Evolutionary conservation across 2,888 invertebrate species (phyloP).

Genomic region (Eucera pruinosa): DNA sequence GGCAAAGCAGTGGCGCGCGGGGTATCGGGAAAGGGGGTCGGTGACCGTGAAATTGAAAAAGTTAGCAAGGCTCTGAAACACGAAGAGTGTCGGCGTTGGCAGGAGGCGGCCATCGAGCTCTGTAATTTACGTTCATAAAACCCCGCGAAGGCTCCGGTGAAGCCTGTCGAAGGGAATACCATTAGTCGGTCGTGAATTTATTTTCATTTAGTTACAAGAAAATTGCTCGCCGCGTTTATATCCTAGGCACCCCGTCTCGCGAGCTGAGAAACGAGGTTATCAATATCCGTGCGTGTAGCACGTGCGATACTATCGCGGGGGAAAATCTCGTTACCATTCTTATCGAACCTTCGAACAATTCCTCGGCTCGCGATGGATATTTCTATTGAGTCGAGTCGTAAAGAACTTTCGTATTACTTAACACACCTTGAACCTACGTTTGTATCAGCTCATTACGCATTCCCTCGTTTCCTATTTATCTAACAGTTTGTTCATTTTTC

Average conservation of each 20-base stretch:
- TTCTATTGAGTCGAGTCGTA: too few species aligned
- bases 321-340: neutral
- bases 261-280: conserved; percentile 64
- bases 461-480: too few species aligned
- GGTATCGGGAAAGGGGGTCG: conserved; percentile 29
- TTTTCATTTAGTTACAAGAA: conserved; percentile 81
- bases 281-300: too few species aligned
- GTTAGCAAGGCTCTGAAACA: conserved; percentile 70
- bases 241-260: conserved; percentile 15
- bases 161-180: conserved; percentile 72
- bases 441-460: too few species aligned
- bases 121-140: conserved; percentile 84
- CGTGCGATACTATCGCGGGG: too few species aligned
- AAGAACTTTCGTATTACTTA: too few species aligned
- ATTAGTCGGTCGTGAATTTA: conserved; percentile 80
- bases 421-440: too few species aligned
- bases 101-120: conserved; percentile 80
- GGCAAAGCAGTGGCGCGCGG: conserved; percentile 5
- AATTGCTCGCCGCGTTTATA: conserved; percentile 70
- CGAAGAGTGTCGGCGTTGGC: conserved; percentile 78
- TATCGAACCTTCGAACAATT: neutral
- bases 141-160: conserved; percentile 62
- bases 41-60: conserved; percentile 76
- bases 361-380: neutral
- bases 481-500: too few species aligned